Base-by-base conservation (phyloP, 2,888 invertebrate genomes). In the Listrodromus nycthemerus region DNA sequence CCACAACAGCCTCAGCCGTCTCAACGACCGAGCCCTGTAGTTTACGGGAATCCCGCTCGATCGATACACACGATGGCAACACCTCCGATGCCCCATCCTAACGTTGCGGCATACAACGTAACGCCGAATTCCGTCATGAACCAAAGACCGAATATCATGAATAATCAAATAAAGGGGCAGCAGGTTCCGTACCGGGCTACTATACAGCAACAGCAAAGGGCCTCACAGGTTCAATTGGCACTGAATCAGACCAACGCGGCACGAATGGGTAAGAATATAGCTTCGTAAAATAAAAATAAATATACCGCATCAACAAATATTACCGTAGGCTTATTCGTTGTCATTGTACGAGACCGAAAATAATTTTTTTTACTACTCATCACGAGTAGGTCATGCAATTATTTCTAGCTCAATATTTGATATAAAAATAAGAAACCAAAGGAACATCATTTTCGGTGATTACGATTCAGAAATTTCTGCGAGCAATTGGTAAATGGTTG, bases 91-190 rank as follows among this genome's bases (percentile, higher is more conserved):
- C 77, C 91, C 7, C 92, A 91, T 84, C 89, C 89, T 27, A 91
- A 89, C 85, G 89, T 91, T 87, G 86, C 91, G 78, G 90, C 90
- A 50, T 92, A 91, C 82, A 92, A 90, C 81, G 86, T 91, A 67
- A 85, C 90, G 74, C 88, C 90, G 37, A 93, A 90, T 86, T 84
- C 91, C 41, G 87, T 91, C 71, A 90, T 92, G 89, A 91, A 89
- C 80, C 91, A 92, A 89, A 90, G 92, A 87, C 86, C 92, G 81
- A 91, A 90, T 85, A 89, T 92, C 92, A 86, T 92, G 86, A 91
- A 93, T 91, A 90, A 94, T 94, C 92, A 94, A 86, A 89, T 92
- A 94, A 95, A 95, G 58, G 93, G 94, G 27, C 95, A 95, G 81
- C 95, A 95, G 88, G 93, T 95, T 71, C 94, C 90, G 41, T 91